Evolutionary conservation across 2,113 vertebrate genomes (phyloP).

Genomic region (Hiodon tergisus): DNA sequence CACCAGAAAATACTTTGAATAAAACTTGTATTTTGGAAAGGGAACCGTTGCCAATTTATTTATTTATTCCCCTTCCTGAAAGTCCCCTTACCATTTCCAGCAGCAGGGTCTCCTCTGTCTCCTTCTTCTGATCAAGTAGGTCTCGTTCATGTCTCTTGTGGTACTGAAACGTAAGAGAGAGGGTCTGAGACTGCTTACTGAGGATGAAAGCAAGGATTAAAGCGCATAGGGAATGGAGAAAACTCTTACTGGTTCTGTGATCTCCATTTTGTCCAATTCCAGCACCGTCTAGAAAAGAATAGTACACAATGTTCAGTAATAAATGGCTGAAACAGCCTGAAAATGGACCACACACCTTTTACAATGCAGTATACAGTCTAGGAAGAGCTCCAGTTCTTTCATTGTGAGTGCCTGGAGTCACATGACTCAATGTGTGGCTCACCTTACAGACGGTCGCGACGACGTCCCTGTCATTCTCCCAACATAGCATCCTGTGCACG

Average conservation of each 20-base stretch:
- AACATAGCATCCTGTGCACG: slow-evolving; percentile 81
- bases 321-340: background rate
- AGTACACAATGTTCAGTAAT: background rate
- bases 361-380: too few relatives aligned
- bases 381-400: too few relatives aligned
- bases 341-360: too few relatives aligned
- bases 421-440: slow-evolving; percentile 34
- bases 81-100: slow-evolving; percentile 77
- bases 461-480: slow-evolving; percentile 91
- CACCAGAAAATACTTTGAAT: background rate
- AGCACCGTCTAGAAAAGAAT: slow-evolving; percentile 70
- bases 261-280: slow-evolving; percentile 90
- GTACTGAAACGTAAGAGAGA: slow-evolving; percentile 56
- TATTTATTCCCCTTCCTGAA: background rate
- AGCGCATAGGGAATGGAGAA: background rate
- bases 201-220: slow-evolving; percentile 1
- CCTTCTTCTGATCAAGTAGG: slow-evolving; percentile 84
- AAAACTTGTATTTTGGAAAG: background rate
- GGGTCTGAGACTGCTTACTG: background rate
- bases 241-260: slow-evolving; percentile 60
- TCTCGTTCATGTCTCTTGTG: slow-evolving; percentile 81
- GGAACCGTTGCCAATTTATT: background rate
- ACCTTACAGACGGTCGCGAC: slow-evolving; percentile 81
- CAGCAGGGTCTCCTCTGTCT: slow-evolving; percentile 79
- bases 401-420: too few relatives aligned